Base-by-base conservation (phyloP, 2,113 vertebrate species). In the Indri indri region DNA sequence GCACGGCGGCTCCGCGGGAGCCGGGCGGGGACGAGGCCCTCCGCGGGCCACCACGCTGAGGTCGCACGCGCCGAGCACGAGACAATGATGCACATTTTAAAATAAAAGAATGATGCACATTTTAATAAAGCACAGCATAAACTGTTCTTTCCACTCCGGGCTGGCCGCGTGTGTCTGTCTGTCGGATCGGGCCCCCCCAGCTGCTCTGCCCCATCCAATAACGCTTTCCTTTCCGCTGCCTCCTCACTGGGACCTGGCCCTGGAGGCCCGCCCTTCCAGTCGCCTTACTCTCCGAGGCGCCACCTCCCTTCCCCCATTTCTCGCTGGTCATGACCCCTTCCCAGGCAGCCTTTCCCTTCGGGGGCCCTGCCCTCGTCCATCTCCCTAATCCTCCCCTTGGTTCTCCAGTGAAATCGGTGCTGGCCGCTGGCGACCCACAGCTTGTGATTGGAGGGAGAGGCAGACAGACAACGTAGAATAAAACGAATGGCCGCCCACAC, bases 31-130 rank as follows among this genome's bases (percentile, higher is more conserved):
- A 74, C 83, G n/a, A 45, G 84, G 96, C 87, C 95, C 71, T 47
- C 79, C 6, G 90, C 63, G 84, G 96, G 96, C 90, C 96, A 79
- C 96, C 97, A 88, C 87, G 83, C 93, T 77, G 96, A 97, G 95
- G 96, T 97, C 96, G 96, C 95, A 95, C 96, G 93, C 96, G 91
- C 96, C 88, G 97, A 98, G 96, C 97, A 97, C 88, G 97, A 97
- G 98, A 97, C 96, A 97, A 86, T 98, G 98, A 98, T 98, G 98
- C 98, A 98, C 98, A 96, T 98, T 98, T 98, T 97, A 95, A 98
- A 97, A 97, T 97, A 98, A 97, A 98, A 97, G 96, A 97, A 98
- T 98, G 97, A 97, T 97, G 97, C 97, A 98, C 98, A 97, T 98
- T 98, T 97, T 98, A 98, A 98, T 98, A 98, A 98, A 97, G 96